These are phyloP conservation scores for Acleris emargana DNA, from an alignment of 2,888 invertebrate species.

Conservation along the genomic window DNA sequence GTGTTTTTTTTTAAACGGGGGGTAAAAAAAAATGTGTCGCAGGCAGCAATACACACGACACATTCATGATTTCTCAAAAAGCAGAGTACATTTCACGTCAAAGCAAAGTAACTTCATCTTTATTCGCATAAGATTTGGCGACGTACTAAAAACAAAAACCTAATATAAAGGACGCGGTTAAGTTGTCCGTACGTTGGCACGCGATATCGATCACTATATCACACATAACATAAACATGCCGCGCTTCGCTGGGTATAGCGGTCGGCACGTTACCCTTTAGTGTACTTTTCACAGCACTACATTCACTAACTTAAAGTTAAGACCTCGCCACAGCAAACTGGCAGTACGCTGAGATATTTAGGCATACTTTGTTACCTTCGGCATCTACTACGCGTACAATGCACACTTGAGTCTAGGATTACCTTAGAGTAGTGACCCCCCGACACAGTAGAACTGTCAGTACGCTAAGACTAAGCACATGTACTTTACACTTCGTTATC, in stretches of 20 bases:
- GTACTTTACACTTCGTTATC: conserved; percentile 2
- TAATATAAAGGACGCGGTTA: background rate
- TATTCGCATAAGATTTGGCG: no score
- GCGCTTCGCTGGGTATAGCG: conserved; percentile 16
- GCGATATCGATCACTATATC: conserved; percentile 18
- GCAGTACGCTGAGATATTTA: background rate
- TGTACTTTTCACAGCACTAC: background rate
- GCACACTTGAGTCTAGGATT: no score
- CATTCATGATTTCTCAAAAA: no score
- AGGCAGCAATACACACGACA: no score
- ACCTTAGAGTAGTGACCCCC: no score
- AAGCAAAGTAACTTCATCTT: no score
- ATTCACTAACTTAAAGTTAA: background rate
- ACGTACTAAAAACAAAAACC: background rate
- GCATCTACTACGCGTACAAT: no score
- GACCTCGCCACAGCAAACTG: background rate
- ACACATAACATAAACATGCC: conserved; percentile 17
- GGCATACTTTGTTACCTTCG: no score
- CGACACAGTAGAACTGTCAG: background rate
- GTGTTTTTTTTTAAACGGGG: no score
- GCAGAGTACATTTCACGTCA: no score
- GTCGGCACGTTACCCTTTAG: conserved; percentile 12
- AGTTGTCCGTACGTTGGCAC: conserved; percentile 1
- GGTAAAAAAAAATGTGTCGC: no score
- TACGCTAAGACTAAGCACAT: background rate